Evolutionary conservation across 1,140 invertebrate genomes (phyloP).

Genomic region (Drosophila saltans): DNA sequence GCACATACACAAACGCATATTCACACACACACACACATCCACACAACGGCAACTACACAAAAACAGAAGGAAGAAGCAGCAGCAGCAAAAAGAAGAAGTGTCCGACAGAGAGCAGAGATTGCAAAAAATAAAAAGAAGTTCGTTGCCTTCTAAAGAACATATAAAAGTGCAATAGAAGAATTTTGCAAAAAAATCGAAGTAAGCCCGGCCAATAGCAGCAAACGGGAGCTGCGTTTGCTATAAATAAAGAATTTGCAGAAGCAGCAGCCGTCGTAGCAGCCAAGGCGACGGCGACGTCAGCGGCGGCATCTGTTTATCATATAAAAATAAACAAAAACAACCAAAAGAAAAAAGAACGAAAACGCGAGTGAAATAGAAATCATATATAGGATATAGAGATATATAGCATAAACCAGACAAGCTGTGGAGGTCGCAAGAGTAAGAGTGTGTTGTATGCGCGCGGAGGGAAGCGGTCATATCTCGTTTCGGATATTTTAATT

Average conservation of each 20-base stretch:
- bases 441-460: too few species aligned
- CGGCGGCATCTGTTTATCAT: conserved; percentile 56
- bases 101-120: not conserved
- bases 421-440: conserved; percentile 21
- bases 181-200: conserved; percentile 67
- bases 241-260: conserved; percentile 49
- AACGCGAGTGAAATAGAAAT: conserved; percentile 2
- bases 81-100: conserved; percentile 1
- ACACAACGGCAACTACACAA: not conserved
- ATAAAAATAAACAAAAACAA: conserved; percentile 67
- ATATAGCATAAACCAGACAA: conserved; percentile 25
- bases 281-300: conserved; percentile 10
- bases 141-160: conserved; percentile 35
- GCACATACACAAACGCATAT: not conserved
- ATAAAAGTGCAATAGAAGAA: conserved; percentile 69
- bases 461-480: too few species aligned
- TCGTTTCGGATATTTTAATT: not conserved
- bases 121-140: conserved; percentile 7
- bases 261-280: not conserved
- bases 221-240: conserved; percentile 44
- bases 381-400: not conserved
- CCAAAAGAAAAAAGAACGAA: conserved; percentile 33
- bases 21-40: not conserved
- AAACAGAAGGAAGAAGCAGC: too few species aligned
- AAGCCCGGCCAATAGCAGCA: conserved; percentile 43